These are phyloP conservation scores for Solenodon paradoxus DNA, from an alignment of 2,113 vertebrate species.

Conservation along the genomic window DNA sequence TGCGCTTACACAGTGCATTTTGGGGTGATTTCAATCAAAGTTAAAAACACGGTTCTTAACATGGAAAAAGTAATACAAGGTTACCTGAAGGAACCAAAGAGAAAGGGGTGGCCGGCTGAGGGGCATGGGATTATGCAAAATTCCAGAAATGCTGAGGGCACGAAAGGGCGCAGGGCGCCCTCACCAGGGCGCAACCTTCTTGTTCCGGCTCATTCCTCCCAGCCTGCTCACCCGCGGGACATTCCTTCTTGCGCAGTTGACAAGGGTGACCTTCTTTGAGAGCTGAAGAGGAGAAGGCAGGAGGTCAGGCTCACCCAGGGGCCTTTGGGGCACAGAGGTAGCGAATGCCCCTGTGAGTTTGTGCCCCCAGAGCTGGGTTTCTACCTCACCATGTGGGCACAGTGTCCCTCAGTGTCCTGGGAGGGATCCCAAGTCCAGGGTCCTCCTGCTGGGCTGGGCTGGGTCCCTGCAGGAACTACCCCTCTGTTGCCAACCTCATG, in stretches of 20 bases:
- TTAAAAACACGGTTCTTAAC: background rate
- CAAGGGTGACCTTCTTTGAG: background rate
- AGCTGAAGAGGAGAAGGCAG: background rate
- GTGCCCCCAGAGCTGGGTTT: background rate
- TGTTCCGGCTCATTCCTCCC: background rate
- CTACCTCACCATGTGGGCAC: background rate
- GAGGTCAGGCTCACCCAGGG: background rate
- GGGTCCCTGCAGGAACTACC: background rate
- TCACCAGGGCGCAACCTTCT: accelerated
- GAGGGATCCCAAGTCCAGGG: background rate
- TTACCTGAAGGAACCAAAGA: background rate
- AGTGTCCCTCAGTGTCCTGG: background rate
- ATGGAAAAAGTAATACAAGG: background rate
- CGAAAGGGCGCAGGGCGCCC: too few relatives aligned
- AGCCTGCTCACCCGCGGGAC: background rate
- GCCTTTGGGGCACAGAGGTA: background rate
- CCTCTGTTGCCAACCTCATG: background rate
- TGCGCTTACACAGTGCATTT: accelerated
- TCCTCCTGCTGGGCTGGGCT: background rate
- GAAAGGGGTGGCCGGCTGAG: too few relatives aligned
- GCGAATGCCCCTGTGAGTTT: background rate
- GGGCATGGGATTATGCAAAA: background rate
- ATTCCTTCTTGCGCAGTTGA: background rate
- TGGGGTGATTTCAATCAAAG: background rate
- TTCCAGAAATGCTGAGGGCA: background rate